A percentile compares a stretch with the other conserved stretches of the same genome.
Evolutionary conservation across 2,888 invertebrate species (phyloP).

Genomic region (Oeneis ivallda): DNA sequence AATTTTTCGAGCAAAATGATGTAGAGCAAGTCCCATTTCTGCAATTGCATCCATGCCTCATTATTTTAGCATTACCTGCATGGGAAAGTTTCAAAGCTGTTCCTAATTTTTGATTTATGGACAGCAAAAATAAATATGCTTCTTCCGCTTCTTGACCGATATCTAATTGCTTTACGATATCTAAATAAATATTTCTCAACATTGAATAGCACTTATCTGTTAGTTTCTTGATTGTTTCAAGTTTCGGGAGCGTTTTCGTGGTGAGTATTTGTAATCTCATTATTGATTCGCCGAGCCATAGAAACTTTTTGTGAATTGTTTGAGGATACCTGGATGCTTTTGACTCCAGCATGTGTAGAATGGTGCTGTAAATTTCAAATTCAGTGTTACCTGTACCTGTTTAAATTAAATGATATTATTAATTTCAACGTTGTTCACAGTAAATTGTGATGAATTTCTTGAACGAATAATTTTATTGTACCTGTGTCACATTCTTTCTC

Average conservation of each 20-base stretch:
- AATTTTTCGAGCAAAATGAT: constrained; percentile 52
- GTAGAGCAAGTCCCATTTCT: constrained; percentile 51
- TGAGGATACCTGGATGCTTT: constrained; percentile 49
- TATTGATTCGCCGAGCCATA: constrained; percentile 46
- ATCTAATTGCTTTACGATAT: constrained; percentile 41
- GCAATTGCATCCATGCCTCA: constrained; percentile 57
- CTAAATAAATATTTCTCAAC: constrained; percentile 52
- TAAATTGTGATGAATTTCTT: neutral
- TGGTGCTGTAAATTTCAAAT: constrained; percentile 49
- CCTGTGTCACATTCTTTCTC: constrained; percentile 58
- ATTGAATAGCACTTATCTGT: constrained; percentile 54
- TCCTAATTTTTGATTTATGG: constrained; percentile 55
- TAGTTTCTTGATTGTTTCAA: constrained; percentile 42
- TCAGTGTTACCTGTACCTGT: constrained; percentile 47
- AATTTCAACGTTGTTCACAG: neutral
- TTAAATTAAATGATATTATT: neutral
- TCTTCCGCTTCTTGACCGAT: constrained; percentile 47
- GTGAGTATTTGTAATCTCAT: constrained; percentile 49
- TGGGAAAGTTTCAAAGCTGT: constrained; percentile 58
- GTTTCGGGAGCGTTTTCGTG: constrained; percentile 43
- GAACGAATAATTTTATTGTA: constrained; percentile 39
- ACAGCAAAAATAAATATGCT: constrained; percentile 49
- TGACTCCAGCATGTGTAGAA: constrained; percentile 48
- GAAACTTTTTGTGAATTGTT: constrained; percentile 44
- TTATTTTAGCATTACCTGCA: constrained; percentile 57